Base-by-base conservation (phyloP, 2,797 vertebrate species). In the Adrianichthys oophorus region DNA sequence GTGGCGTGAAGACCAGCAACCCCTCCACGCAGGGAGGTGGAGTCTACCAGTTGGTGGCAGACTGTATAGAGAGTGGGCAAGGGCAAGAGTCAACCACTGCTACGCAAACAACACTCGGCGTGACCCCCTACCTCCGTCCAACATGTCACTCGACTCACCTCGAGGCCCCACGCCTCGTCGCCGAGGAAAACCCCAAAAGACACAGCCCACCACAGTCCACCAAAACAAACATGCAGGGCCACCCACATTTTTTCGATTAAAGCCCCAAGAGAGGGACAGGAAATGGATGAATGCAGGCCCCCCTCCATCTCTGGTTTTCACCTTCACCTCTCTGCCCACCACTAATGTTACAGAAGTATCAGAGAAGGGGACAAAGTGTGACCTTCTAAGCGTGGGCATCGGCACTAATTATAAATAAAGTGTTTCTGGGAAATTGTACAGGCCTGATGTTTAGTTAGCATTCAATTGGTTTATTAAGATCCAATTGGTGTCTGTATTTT, bases 161-260 rank as follows among this genome's bases (percentile, higher is more conserved):
- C 1, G 4, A 89, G 91, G 90, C 92, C 82, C 84, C 85, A 80
- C 89, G 82, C 85, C 86, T 92, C 87, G 89, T 91, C 90, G 91
- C 91, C 92, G 93, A 95, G 93, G 93, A 94, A 92, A 93, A 90
- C 91, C 92, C 92, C 86, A 94, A 94, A 96, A 95, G 95, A 93
- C 54, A 93, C 90, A 94, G 90, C 93, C 94, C 91, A 87, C 92
- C 90, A 85, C 94, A 94, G 94, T 95, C 93, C 92, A 92, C 90
- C 88, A 95, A 95, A 94, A 94, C 94, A 96, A 96, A 98, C 94
- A 95, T 94, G 93, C 91, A 95, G 92, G 95, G 95, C 95, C 95
- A 98, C 95, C 96, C 95, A 96, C 94, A 37, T 94, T 94, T 93
- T 87, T 95, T 94, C 94, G 95, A 96, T 97, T 95, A 97, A 91